Evolutionary conservation across 2,797 vertebrate genomes (phyloP).

Genomic region (Galagoides demidoff): DNA sequence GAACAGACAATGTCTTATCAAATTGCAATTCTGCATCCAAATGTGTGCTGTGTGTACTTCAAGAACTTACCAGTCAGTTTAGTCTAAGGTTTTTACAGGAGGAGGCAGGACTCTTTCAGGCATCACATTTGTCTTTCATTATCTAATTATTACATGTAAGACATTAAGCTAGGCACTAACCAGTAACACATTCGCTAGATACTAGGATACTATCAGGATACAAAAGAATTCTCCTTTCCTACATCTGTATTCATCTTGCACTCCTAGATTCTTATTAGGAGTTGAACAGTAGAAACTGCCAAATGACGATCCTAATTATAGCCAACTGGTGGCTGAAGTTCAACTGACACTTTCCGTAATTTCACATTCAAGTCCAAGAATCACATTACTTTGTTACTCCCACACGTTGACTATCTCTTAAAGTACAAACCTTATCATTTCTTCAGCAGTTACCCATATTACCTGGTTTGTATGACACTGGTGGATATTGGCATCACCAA

Average conservation of each 20-base stretch:
- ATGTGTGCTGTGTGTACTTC: background rate
- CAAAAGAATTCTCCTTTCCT: background rate
- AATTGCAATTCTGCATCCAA: constrained; percentile 27
- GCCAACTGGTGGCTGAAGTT: background rate
- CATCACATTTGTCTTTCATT: background rate
- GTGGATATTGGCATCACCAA: constrained; percentile 37
- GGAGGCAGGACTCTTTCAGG: background rate
- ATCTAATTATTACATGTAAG: background rate
- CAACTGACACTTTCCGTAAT: background rate
- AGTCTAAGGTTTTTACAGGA: background rate
- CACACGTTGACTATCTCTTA: background rate
- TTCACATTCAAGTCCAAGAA: constrained; percentile 22
- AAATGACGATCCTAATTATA: constrained; percentile 14
- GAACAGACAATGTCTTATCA: background rate
- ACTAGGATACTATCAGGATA: constrained; percentile 26
- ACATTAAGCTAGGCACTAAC: background rate
- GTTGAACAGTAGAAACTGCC: background rate
- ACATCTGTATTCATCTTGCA: constrained; percentile 7
- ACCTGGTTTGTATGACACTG: background rate
- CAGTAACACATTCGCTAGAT: constrained; percentile 16
- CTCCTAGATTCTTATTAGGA: background rate
- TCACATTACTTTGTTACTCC: constrained; percentile 11
- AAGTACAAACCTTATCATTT: constrained; percentile 39
- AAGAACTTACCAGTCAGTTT: background rate
- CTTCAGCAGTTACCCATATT: background rate